Evolutionary conservation across 2,888 invertebrate species (phyloP).

Genomic region (Acanthosoma haemorrhoidale): DNA sequence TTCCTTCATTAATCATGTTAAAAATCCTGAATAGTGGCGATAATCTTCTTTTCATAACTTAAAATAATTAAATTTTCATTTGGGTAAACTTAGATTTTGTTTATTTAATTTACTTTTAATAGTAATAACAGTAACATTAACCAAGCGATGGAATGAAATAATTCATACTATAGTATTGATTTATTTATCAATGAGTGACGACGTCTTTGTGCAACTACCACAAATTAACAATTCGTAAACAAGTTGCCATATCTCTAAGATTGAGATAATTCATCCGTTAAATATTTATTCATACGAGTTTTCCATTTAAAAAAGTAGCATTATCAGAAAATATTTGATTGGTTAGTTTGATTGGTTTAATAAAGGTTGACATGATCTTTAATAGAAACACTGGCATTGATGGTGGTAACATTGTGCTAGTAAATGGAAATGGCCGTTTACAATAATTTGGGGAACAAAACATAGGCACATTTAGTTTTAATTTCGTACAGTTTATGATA

Average conservation of each 20-base stretch:
- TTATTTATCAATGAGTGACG: slow-evolving; percentile 30
- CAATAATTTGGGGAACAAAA: slow-evolving; percentile 37
- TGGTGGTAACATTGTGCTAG: slow-evolving; percentile 41
- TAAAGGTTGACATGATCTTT: slow-evolving; percentile 35
- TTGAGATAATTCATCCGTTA: too few species aligned
- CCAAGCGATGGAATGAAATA: not conserved
- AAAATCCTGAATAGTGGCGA: too few species aligned
- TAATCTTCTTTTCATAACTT: too few species aligned
- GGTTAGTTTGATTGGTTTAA: slow-evolving; percentile 4
- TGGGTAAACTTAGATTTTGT: too few species aligned
- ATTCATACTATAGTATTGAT: slow-evolving; percentile 13
- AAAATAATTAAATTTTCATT: too few species aligned
- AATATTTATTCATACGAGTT: too few species aligned
- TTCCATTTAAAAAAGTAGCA: too few species aligned
- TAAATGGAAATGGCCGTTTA: slow-evolving; percentile 42
- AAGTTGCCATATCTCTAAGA: too few species aligned
- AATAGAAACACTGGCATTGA: slow-evolving; percentile 24
- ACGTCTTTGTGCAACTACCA: slow-evolving; percentile 13
- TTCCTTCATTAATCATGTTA: too few species aligned
- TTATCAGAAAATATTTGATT: too few species aligned
- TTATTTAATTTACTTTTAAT: not conserved
- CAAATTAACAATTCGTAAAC: slow-evolving; percentile 1
- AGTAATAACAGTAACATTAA: slow-evolving; percentile 14
- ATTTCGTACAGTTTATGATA: slow-evolving; percentile 18
- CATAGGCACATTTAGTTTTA: slow-evolving; percentile 29